Base-by-base conservation (phyloP, 2,113 vertebrate species). In the Australoheros scitulus region DNA sequence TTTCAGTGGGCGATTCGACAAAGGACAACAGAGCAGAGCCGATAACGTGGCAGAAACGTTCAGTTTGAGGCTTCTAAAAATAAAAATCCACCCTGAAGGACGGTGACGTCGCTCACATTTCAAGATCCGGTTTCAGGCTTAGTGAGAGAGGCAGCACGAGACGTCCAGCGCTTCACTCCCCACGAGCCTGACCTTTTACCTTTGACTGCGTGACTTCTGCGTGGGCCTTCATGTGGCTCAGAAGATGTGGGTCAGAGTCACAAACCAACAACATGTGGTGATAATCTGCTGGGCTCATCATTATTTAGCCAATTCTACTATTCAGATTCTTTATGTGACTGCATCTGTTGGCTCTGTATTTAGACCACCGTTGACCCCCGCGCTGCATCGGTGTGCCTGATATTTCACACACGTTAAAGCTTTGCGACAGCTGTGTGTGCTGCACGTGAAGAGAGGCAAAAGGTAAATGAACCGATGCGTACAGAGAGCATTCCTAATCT, bases 51-150 rank as follows among this genome's bases (percentile, higher is more conserved):
- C 17, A 32, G 41, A 65, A 76, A 76, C 36, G 2, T 43, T 7
- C 9, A 76, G 29, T 52, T 80, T 17, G 13, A 81, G 5, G 56
- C 50, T 15, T 34, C 76, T 34, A 87, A 75, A 60, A 82, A 82
- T 87, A 79, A 17, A 60, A 5, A 3, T 5, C 0, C 14, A 26
- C 14, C 43, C 29, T 1, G 17, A 20, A 78, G 76, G 64, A 79
- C 58, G 50, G 3, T 38, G 76, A 56, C 2, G 11, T 26, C 5
- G 20, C 6, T 77, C 56, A 1, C 56, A 3, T 10, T 57, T 56
- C 6, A 59, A 50, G 29, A 61, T 81, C 64, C 4, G 7, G 18
- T 82, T 59, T 86, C 64, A 86, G 58, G 47, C n/a, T 32, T 3
- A 52, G 18, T 13, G 47, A 6, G 22, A 3, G 10, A 18, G 14